Evolutionary conservation across 2,113 vertebrate species (phyloP), one percentile per base, ranked within the genome.

Genomic region (Amphilophus citrinellus): DNA sequence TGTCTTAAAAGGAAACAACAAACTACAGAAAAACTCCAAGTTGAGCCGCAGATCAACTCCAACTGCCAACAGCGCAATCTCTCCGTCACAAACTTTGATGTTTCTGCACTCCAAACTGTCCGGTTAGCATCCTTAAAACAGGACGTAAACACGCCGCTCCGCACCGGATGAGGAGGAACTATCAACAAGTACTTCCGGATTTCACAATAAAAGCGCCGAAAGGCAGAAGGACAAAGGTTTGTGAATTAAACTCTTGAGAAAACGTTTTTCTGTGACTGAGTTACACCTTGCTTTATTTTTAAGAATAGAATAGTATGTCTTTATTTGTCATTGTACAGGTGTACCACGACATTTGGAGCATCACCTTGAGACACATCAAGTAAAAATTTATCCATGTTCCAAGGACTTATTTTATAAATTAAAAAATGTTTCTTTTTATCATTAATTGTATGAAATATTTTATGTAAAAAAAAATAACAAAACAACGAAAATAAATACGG

Each of bases 401-500:
- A 66, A 2, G 44, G 4, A 3, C 22, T 1, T 44, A n/a, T 0
- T 47, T 44, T 68, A 68, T 47, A 0, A 68, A 68, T 7, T 6
- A 24, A 0, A 8, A 44, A 68, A 11, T 17, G 6, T 0, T 2
- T 8, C 24, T 68, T 68, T 47, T 68, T 47, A 47, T 27, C 22
- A 68, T 47, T 47, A 68, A 0, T 68, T 22, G 22, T 17, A 47
- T 27, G 7, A 68, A 68, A 17, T 27, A 22, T 68, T 68, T 14
- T 42, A 42, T 4, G 20, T 65, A 65, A 66, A 7, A 68, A 68
- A 27, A 18, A 0, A 2, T 44, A 44, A 27, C 47, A 53, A 27
- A 68, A 53, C 15, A 13, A 13, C 10, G 0, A 68, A 47, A 47
- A 10, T 18, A 47, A 68, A 27, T 0, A 3, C 37, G 37, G 7